Conservation (phyloP, 2,113 vertebrate species). For the Onychorhynchus coronatus region DNA sequence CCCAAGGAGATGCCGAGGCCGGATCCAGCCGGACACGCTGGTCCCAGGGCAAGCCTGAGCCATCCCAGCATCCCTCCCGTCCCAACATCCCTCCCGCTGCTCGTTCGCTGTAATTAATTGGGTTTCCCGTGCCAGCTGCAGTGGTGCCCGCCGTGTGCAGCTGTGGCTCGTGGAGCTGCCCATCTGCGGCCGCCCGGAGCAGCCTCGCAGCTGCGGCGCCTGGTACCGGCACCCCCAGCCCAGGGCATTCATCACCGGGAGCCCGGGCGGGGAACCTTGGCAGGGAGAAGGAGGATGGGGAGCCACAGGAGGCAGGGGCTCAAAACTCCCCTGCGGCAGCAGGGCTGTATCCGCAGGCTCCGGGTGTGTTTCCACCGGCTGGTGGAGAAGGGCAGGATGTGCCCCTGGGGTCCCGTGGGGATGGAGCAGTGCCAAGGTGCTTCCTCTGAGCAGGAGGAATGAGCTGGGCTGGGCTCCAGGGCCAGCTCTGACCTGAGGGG, state of each 20-base stretch:
- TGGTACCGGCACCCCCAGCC: background rate
- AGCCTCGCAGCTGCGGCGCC: conserved; percentile 40
- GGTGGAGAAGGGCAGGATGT: background rate
- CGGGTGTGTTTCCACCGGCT: background rate
- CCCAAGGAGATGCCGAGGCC: no score
- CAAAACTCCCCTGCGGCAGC: background rate
- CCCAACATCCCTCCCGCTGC: background rate
- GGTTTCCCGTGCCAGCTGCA: background rate
- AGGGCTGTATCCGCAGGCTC: background rate
- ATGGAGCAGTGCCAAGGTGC: accelerated
- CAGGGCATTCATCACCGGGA: background rate
- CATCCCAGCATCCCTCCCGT: background rate
- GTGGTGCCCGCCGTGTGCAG: background rate
- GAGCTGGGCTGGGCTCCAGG: accelerated
- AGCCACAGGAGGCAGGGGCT: background rate
- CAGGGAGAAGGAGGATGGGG: background rate
- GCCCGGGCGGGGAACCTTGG: background rate
- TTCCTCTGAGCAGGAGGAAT: accelerated
- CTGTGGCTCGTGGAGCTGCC: conserved; percentile 6
- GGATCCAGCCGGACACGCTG: background rate
- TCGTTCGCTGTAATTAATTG: background rate
- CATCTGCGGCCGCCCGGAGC: conserved; percentile 14
- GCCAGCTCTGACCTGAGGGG: background rate
- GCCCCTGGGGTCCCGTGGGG: accelerated
- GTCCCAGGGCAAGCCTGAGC: background rate